Conservation (phyloP, 2,797 vertebrate species). For the Zenarchopterus dispar region DNA sequence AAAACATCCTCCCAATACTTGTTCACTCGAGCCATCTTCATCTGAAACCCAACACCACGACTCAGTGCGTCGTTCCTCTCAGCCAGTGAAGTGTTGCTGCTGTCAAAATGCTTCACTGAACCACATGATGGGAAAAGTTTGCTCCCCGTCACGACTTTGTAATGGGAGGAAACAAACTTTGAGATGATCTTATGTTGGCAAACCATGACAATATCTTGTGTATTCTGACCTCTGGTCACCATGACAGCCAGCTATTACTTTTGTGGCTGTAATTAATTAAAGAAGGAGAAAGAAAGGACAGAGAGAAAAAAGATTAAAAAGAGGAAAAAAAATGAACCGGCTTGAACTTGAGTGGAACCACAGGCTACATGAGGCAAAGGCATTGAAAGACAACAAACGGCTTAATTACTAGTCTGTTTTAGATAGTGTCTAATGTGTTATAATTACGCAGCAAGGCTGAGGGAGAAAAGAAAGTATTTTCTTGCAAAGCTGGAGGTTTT, state of each 20-base stretch:
- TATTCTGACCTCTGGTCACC: conserved; percentile 43
- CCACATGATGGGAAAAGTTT: conserved; percentile 72
- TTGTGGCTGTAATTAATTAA: not conserved
- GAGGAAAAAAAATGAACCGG: not conserved
- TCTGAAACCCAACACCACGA: conserved; percentile 34
- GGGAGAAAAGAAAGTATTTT: conserved; percentile 48
- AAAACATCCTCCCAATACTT: conserved; percentile 26
- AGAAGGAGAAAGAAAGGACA: too few species aligned
- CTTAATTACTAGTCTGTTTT: conserved; percentile 65
- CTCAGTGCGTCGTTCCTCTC: conserved; percentile 31
- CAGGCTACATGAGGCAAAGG: conserved; percentile 11
- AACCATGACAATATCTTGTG: conserved; percentile 26
- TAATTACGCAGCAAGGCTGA: conserved; percentile 63
- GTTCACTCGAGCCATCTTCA: conserved; percentile 42
- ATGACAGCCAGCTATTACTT: conserved; percentile 30
- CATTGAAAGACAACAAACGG: conserved; percentile 41
- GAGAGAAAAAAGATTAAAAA: not conserved
- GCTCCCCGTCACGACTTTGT: conserved; percentile 50
- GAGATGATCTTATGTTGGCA: conserved; percentile 35
- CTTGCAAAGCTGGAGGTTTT: conserved; percentile 39
- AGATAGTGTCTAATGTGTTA: conserved; percentile 38
- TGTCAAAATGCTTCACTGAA: conserved; percentile 69
- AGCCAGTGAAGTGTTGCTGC: conserved; percentile 47
- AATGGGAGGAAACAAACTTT: conserved; percentile 48
- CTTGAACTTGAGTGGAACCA: conserved; percentile 38